Evolutionary conservation across 1,140 invertebrate species (phyloP), one percentile per base, ranked within the genome.

Genomic region (Bilobella aurantiaca): DNA sequence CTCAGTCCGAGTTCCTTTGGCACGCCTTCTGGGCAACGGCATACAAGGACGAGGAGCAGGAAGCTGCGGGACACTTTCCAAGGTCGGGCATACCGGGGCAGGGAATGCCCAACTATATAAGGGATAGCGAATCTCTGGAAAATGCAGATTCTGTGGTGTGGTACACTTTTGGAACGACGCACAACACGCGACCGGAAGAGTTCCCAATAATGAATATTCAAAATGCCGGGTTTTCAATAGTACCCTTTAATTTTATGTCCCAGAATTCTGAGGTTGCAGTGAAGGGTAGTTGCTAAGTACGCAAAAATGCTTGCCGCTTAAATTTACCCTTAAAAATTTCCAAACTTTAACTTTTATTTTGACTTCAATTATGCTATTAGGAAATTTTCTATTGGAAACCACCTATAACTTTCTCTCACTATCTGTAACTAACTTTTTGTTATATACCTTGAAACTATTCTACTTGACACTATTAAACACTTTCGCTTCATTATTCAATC

Each of bases 131-230:
- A 28, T 21, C 53, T 8, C 12, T 57, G n/a, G 53, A 23, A 28
- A 28, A 28, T 21, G 12, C 5, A 28, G 53, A 57, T 28, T 5
- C 53, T 21, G 53, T 57, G 5, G 12, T 21, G n/a, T 57, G 53
- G 53, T 57, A 57, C 21, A 57, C 53, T 28, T 57, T 57, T 5
- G 53, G 53, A 57, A 23, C 23, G n/a, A 57, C 53, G 53, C 53
- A 57, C 21, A 12, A 5, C 8, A 57, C 53, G 12, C 53, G 53
- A 21, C 53, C 53, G 14, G 53, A 57, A 57, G 53, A 57, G 21
- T 57, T 8, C 8, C 53, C 53, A 28, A 57, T 57, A 8, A 57
- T 57, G 53, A 57, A 57, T 57, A 23, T 57, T 12, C 53, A 57
- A 8, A 28, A 21, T 28, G 53, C 21, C 12, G 53, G 53, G 21